Base-by-base conservation (phyloP, 2,888 invertebrate genomes). In the Drosophila tanythrix region DNA sequence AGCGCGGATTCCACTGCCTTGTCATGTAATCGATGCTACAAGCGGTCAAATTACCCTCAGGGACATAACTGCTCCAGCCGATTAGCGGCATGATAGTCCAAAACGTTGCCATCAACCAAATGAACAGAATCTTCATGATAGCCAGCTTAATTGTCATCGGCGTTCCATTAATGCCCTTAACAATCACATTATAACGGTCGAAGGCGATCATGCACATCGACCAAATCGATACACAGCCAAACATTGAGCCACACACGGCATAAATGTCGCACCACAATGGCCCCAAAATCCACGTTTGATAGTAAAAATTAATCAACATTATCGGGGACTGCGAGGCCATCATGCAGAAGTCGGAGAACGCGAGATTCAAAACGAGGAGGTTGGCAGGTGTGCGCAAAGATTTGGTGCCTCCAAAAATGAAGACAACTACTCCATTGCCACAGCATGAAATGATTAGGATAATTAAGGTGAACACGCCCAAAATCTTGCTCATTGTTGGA, bases 31-130 rank as follows among this genome's bases (percentile, higher is more conserved):
- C 97, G 53, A 98, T 98, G 70, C 98, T 98, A 91, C 98, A 98
- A 31, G 97, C 97, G n/a, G 98, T 98, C 95, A 98, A 96, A 93
- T 98, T 98, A 60, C 98, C 98, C 93, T 98, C 98, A 3, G 98
- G 98, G 51, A 98, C 97, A 92, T 98, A 98, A 92, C 96, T 96
- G 92, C 76, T 97, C 97, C 97, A 98, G 85, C 98, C 98, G 80
- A 98, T 95, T 90, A 98, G 93, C 0, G 98, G 98, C 13, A 96
- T 96, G 66, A 97, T 91, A 7, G 97, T 97, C 97, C 97, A 98
- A 33, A 94, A 94, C 15, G 95, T 92, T 1, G 97, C 95, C 94
- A 97, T 96, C 0, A 93, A 33, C 98, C 98, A 98, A 76, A 98
- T 96, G 40, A 95, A 94, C 0, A 96, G 92, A 79, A 98, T 97